phyloP scores from a whole-genome alignment of 1,140 invertebrate genomes.

The Neodiprion virginianus region DNA sequence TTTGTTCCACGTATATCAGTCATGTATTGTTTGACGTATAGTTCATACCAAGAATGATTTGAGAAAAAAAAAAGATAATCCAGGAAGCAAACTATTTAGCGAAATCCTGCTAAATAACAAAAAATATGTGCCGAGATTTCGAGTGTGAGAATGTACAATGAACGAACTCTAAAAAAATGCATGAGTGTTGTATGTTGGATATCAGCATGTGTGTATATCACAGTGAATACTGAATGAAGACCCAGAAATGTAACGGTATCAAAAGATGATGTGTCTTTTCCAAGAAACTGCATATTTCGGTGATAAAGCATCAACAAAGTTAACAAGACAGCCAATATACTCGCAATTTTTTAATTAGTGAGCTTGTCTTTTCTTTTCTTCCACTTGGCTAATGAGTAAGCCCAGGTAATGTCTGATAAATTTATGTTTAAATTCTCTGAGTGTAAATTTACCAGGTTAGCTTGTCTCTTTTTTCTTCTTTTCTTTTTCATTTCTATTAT shows the following conservation, averaged over 20 bases:
- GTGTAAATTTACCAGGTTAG: not conserved
- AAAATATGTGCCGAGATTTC: not conserved
- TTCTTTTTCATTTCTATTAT: not conserved
- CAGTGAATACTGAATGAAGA: not conserved
- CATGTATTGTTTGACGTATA: not conserved
- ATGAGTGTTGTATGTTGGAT: not conserved
- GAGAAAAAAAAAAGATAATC: not conserved
- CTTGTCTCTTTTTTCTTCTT: not conserved
- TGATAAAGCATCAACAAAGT: no score
- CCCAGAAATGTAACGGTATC: not conserved
- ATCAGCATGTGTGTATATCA: not conserved
- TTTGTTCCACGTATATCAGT: not conserved
- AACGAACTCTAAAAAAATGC: not conserved
- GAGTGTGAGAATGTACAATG: not conserved
- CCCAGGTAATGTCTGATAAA: no score
- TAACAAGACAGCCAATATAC: no score
- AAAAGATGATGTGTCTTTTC: not conserved
- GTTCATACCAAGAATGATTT: not conserved
- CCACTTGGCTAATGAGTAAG: no score
- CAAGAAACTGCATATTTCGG: not conserved
- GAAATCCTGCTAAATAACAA: not conserved
- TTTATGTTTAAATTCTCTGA: not conserved
- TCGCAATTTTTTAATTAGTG: not conserved
- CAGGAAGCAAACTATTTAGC: not conserved
- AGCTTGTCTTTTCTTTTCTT: not conserved